Percentiles rank a stretch among this genome's conserved stretches.
phyloP scores from a whole-genome alignment of 1,140 invertebrate species.

The Drosophila erecta region DNA sequence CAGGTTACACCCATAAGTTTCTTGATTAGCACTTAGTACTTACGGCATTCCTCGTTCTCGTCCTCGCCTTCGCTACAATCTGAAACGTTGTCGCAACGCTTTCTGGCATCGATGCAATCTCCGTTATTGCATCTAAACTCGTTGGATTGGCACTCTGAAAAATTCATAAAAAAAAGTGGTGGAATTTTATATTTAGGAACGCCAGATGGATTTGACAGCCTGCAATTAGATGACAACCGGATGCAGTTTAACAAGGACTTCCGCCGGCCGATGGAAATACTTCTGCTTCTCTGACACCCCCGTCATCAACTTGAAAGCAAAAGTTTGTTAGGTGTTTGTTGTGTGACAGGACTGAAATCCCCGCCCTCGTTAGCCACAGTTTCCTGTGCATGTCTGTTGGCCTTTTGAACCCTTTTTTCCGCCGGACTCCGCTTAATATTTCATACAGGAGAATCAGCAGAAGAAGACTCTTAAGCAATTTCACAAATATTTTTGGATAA shows the following conservation, averaged over 20 bases:
- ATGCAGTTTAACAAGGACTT: slow-evolving; percentile 80
- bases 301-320: slow-evolving; percentile 72
- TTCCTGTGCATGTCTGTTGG: slow-evolving; percentile 72
- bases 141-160: slow-evolving; percentile 87
- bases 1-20: background rate
- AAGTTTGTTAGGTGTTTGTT: slow-evolving; percentile 71
- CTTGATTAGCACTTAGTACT: slow-evolving; percentile 69
- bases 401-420: slow-evolving; percentile 65
- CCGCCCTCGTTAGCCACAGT: slow-evolving; percentile 72
- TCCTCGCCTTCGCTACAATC: slow-evolving; percentile 88
- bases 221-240: slow-evolving; percentile 75
- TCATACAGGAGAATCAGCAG: slow-evolving; percentile 43
- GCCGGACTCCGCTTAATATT: slow-evolving; percentile 58
- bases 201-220: slow-evolving; percentile 10
- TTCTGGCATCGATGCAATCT: slow-evolving; percentile 87
- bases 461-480: slow-evolving; percentile 60
- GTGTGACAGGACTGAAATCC: slow-evolving; percentile 47
- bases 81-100: slow-evolving; percentile 87
- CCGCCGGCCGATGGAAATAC: slow-evolving; percentile 23
- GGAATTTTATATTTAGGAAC: slow-evolving; percentile 3
- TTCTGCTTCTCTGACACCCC: background rate
- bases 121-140: slow-evolving; percentile 89
- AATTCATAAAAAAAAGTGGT: slow-evolving; percentile 9
- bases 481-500: slow-evolving; percentile 77
- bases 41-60: slow-evolving; percentile 87